Conservation (phyloP, 2,113 vertebrate genomes). For the Felis catus region DNA sequence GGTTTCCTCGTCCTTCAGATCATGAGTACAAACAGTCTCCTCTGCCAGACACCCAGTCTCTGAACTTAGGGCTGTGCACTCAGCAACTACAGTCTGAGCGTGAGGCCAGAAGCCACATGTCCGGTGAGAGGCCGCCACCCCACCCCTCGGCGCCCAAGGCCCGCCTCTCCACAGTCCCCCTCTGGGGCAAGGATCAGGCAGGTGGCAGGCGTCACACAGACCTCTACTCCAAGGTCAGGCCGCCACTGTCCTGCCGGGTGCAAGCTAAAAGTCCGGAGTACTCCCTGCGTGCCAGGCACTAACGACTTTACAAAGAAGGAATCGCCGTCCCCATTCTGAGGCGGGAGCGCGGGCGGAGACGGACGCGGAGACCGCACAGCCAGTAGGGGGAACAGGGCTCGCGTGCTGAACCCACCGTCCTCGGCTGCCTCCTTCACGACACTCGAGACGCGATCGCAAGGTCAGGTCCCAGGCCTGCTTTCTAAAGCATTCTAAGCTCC, state of each 20-base stretch:
- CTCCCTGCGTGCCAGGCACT: neutral
- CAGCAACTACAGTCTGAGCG: neutral
- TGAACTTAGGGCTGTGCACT: neutral
- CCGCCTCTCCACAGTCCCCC: neutral
- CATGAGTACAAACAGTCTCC: neutral
- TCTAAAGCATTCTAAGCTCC: neutral
- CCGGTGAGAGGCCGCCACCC: rapidly evolving
- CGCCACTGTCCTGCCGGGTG: neutral
- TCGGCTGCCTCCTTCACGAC: neutral
- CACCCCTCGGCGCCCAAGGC: rapidly evolving
- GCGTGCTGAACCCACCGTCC: rapidly evolving
- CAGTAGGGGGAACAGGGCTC: neutral
- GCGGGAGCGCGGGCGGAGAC: neutral
- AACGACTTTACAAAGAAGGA: neutral
- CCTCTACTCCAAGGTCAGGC: neutral
- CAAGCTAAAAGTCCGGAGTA: neutral
- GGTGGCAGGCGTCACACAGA: too few relatives aligned
- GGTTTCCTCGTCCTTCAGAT: neutral
- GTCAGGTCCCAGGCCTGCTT: too few relatives aligned
- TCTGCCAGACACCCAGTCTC: neutral
- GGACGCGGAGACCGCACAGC: neutral
- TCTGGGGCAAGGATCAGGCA: neutral
- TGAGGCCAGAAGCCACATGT: neutral
- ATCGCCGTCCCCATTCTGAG: neutral
- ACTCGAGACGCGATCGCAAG: neutral